Percentiles rank a stretch among this genome's conserved stretches.
Evolutionary conservation across 1,140 invertebrate genomes (phyloP).

Genomic region (Rhagoletis pomonella): DNA sequence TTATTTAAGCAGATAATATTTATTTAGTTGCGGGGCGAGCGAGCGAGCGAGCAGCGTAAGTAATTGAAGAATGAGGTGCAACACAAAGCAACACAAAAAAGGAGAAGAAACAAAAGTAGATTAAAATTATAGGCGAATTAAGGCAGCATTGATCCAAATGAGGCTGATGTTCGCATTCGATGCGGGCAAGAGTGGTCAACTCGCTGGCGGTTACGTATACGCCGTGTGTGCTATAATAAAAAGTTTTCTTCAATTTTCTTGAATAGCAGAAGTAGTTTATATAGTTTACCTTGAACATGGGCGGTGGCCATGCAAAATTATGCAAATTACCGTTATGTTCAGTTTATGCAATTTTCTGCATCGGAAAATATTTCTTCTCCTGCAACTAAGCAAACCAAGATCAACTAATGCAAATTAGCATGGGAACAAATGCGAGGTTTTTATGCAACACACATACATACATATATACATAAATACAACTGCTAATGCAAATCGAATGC

Average conservation of each 20-base stretch:
- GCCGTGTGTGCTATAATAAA: not conserved
- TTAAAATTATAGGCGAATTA: not conserved
- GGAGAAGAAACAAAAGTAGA: not conserved
- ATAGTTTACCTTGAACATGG: not conserved
- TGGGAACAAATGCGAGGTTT: not conserved
- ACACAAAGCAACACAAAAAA: not conserved
- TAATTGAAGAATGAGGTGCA: not conserved
- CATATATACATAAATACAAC: not conserved
- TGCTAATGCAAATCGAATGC: not conserved
- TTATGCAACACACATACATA: not conserved
- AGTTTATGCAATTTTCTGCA: slow-evolving; percentile 28
- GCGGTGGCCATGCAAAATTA: not conserved
- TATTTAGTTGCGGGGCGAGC: not conserved
- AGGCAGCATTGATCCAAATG: not conserved
- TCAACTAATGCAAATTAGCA: not conserved
- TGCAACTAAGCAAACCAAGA: not conserved
- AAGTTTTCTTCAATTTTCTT: not conserved
- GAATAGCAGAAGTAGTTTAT: not conserved
- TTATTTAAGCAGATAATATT: slow-evolving; percentile 45
- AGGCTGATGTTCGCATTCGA: no score
- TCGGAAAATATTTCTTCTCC: not conserved
- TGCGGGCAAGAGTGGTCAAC: not conserved
- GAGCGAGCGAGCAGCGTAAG: not conserved
- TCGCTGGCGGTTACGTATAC: not conserved
- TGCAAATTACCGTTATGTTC: not conserved